phyloP scores from a whole-genome alignment of 2,113 vertebrate species.

The Prochilodus magdalenae region DNA sequence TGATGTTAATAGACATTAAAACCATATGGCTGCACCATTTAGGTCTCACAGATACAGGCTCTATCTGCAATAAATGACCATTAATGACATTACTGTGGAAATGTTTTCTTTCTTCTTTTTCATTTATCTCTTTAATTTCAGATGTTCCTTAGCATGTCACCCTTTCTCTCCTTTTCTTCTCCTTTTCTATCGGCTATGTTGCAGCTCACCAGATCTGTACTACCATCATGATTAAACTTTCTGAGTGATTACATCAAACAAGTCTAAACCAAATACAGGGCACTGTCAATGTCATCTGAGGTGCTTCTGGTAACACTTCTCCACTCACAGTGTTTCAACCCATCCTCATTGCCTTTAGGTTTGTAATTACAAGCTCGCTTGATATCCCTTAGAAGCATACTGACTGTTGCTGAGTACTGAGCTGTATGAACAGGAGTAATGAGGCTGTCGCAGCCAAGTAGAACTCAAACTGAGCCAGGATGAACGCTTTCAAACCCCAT shows the following conservation, averaged over 20 bases:
- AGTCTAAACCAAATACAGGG: conserved; percentile 71
- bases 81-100: background rate
- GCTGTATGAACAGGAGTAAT: background rate
- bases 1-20: conserved; percentile 9
- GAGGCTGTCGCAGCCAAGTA: background rate
- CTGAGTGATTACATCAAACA: conserved; percentile 79
- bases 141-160: background rate
- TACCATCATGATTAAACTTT: conserved; percentile 68
- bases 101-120: background rate
- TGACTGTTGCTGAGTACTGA: background rate
- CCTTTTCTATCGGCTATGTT: background rate
- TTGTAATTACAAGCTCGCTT: background rate
- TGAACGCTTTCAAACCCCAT: background rate
- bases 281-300: conserved; percentile 60
- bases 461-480: background rate
- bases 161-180: background rate
- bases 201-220: background rate
- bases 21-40: conserved; percentile 2
- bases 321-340: background rate
- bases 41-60: background rate
- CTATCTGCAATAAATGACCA: background rate
- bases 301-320: background rate
- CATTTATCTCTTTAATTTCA: background rate
- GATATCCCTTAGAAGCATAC: background rate
- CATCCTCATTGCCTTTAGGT: background rate